Evolutionary conservation across 1,140 invertebrate genomes (phyloP).

Genomic region (Linepithema humile): DNA sequence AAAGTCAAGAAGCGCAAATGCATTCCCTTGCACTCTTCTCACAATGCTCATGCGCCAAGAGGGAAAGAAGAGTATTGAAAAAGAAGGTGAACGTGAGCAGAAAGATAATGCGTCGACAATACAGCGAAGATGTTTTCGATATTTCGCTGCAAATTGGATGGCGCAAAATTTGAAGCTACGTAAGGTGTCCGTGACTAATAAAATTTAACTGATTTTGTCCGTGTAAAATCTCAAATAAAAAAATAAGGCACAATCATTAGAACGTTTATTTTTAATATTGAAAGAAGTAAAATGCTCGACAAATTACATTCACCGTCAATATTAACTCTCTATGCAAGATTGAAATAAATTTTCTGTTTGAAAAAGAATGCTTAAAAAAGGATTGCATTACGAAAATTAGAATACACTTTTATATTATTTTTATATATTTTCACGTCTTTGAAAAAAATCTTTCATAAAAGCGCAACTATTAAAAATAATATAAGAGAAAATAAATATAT

Average conservation of each 20-base stretch:
- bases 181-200: background rate
- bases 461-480: background rate
- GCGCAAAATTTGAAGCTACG: background rate
- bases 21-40: background rate
- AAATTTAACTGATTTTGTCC: background rate
- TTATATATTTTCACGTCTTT: background rate
- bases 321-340: too few species aligned
- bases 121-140: conserved; percentile 9
- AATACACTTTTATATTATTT: background rate
- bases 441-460: background rate
- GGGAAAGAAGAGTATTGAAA: background rate
- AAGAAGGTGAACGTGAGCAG: background rate
- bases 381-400: background rate
- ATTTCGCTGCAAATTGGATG: conserved; percentile 34
- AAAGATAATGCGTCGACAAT: background rate
- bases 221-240: background rate
- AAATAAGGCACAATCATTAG: background rate
- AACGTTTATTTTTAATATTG: background rate
- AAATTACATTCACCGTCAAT: background rate
- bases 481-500: background rate
- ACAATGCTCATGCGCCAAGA: background rate
- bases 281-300: background rate
- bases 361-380: background rate
- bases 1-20: background rate
- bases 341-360: background rate